phyloP scores from a whole-genome alignment of 2,113 vertebrate genomes.

The Dipodomys stephensi region DNA sequence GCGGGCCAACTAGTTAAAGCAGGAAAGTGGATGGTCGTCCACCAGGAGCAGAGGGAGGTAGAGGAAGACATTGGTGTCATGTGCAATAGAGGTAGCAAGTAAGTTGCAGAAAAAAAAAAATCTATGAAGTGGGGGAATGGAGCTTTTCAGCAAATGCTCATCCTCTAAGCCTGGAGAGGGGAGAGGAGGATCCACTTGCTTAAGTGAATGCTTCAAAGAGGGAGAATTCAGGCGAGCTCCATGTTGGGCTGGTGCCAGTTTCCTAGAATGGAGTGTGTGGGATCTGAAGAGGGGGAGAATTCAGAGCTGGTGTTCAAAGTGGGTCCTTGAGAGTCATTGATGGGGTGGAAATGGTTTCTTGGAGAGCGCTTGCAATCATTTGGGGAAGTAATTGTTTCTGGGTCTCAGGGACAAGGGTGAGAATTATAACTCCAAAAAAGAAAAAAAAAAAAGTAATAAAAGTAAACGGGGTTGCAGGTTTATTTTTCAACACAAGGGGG shows the following conservation, averaged over 20 bases:
- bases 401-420: conserved; percentile 36
- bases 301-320: conserved; percentile 49
- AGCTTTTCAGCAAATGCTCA: conserved; percentile 47
- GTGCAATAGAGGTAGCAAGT: conserved; percentile 28
- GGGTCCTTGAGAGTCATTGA: conserved; percentile 71
- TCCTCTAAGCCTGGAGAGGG: conserved; percentile 11
- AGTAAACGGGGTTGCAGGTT: conserved; percentile 44
- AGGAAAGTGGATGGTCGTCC: background rate
- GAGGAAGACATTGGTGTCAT: background rate
- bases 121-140: background rate
- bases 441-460: background rate
- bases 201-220: conserved; percentile 38
- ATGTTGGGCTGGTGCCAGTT: background rate
- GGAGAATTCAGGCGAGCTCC: background rate
- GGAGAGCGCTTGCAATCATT: conserved; percentile 76
- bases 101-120: conserved; percentile 25
- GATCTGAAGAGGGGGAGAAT: conserved; percentile 25
- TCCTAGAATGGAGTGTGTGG: conserved; percentile 56
- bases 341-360: conserved; percentile 72
- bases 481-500: conserved; percentile 84
- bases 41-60: background rate
- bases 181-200: conserved; percentile 36
- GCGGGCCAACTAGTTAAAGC: conserved; percentile 48
- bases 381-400: conserved; percentile 52
- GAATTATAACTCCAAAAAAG: conserved; percentile 76